Percentiles rank a stretch among this genome's conserved stretches.
Conservation (phyloP, 2,113 vertebrate genomes). For the Athene noctua region DNA sequence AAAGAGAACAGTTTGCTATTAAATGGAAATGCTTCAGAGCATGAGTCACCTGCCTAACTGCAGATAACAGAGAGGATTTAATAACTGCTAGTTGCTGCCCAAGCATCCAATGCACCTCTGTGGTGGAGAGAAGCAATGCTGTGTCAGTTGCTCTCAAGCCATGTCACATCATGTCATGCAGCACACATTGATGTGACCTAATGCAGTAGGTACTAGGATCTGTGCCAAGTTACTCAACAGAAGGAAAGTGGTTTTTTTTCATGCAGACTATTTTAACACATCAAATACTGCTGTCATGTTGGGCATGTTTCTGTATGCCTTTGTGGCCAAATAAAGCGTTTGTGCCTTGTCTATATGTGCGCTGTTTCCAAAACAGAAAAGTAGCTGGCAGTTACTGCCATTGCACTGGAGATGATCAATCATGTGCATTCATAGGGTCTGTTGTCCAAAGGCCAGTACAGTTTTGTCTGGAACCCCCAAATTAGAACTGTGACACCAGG, state of each 20-base stretch:
- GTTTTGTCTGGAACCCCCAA: background rate
- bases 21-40: background rate
- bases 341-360: background rate
- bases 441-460: background rate
- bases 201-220: background rate
- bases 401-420: background rate
- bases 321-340: background rate
- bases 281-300: background rate
- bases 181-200: background rate
- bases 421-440: background rate
- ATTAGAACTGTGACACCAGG: background rate
- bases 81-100: background rate
- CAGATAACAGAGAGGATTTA: background rate
- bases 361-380: background rate
- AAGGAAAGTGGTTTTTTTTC: background rate
- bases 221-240: background rate
- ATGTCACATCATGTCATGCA: background rate
- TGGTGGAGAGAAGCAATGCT: background rate
- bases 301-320: background rate
- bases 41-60: background rate
- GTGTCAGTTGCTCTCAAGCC: background rate
- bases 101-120: background rate
- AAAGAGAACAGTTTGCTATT: background rate
- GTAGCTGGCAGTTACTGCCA: background rate
- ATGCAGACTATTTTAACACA: background rate